These are phyloP conservation scores for Carabus problematicus DNA, from an alignment of 2,888 invertebrate species.

Conservation along the genomic window DNA sequence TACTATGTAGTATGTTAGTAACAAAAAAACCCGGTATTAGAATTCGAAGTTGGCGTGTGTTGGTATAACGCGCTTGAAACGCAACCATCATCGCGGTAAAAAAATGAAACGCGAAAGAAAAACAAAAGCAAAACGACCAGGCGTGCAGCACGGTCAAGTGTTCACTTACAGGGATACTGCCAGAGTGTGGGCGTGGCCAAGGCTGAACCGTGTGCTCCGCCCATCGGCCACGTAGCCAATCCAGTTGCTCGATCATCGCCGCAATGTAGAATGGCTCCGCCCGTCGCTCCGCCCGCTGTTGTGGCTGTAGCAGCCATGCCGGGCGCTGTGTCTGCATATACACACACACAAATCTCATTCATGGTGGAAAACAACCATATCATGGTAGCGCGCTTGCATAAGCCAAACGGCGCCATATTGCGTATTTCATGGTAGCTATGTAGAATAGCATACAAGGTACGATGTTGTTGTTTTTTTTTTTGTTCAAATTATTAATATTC, in stretches of 20 bases:
- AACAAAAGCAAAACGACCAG: slow-evolving; percentile 16
- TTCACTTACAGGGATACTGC: slow-evolving; percentile 79
- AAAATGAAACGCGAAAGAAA: slow-evolving; percentile 3
- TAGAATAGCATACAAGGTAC: too few relatives aligned
- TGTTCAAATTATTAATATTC: too few relatives aligned
- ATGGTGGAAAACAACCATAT: slow-evolving; percentile 14
- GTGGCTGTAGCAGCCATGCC: slow-evolving; percentile 61
- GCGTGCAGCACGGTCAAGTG: slow-evolving; percentile 17
- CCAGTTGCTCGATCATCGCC: slow-evolving; percentile 67
- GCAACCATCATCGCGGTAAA: slow-evolving; percentile 16
- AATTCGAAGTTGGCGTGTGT: slow-evolving; percentile 5
- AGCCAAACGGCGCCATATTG: slow-evolving; percentile 10
- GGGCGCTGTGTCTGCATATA: slow-evolving; percentile 25
- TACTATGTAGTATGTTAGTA: too few relatives aligned
- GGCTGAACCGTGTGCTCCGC: slow-evolving; percentile 62
- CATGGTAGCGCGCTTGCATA: background rate
- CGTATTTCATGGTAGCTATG: slow-evolving; percentile 3
- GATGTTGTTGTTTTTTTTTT: too few relatives aligned
- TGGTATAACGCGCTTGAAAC: slow-evolving; percentile 13
- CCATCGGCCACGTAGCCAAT: slow-evolving; percentile 62
- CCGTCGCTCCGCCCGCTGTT: slow-evolving; percentile 73
- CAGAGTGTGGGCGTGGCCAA: slow-evolving; percentile 76
- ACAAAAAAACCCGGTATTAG: background rate
- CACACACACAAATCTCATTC: slow-evolving; percentile 1
- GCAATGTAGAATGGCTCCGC: slow-evolving; percentile 68